These are phyloP conservation scores for Orientallactaga sibirica DNA, from an alignment of 2,797 vertebrate genomes.

Conservation along the genomic window DNA sequence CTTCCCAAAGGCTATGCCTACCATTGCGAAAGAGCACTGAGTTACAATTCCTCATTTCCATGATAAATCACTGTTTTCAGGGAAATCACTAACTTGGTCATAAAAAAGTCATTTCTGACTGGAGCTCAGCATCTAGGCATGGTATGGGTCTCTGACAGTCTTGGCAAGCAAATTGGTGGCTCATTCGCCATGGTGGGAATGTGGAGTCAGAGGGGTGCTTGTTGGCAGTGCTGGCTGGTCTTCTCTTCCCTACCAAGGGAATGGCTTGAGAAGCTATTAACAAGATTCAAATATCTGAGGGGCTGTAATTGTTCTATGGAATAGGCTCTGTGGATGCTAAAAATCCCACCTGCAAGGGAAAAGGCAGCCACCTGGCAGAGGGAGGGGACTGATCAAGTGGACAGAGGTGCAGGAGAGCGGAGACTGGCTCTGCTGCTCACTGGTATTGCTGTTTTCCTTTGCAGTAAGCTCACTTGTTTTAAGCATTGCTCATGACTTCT, in stretches of 20 bases:
- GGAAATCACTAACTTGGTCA: slow-evolving; percentile 76
- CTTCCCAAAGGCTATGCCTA: slow-evolving; percentile 78
- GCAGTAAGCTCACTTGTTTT: neutral
- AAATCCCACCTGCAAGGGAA: slow-evolving; percentile 58
- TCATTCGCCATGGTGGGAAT: neutral
- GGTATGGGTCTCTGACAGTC: neutral
- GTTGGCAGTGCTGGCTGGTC: neutral
- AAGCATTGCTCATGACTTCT: neutral
- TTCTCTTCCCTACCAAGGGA: neutral
- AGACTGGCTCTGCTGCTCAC: slow-evolving; percentile 26
- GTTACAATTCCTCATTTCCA: slow-evolving; percentile 83
- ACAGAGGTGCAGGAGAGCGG: neutral
- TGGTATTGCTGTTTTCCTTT: neutral
- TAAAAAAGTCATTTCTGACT: slow-evolving; percentile 66
- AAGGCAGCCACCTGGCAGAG: neutral
- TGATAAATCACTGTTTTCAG: slow-evolving; percentile 75
- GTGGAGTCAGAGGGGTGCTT: neutral
- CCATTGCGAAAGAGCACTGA: slow-evolving; percentile 73
- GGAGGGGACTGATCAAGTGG: neutral
- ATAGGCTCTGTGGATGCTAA: slow-evolving; percentile 37
- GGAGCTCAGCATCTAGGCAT: neutral
- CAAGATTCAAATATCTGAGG: slow-evolving; percentile 60
- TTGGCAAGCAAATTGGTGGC: slow-evolving; percentile 52
- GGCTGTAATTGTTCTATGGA: slow-evolving; percentile 53
- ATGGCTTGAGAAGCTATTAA: slow-evolving; percentile 64